Evolutionary conservation across 2,113 vertebrate genomes (phyloP), one percentile per base, ranked within the genome.

Genomic region (Solea senegalensis): DNA sequence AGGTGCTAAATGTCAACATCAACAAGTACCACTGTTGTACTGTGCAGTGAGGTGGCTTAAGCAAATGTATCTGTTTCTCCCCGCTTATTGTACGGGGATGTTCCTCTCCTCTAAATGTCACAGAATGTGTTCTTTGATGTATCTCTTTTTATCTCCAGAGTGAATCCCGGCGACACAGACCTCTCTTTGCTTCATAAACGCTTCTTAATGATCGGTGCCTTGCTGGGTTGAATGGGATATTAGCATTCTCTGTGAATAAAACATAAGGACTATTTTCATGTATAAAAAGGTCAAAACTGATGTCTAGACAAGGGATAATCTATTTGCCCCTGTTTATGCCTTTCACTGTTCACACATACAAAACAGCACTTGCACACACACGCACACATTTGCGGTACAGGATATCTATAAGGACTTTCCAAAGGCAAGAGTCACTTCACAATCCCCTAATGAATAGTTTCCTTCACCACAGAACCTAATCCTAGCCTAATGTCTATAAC

Each of bases 261-360:
- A 84, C 78, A 81, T 83, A 13, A 0, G 55, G 46, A 21, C 59
- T 50, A 41, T 75, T 75, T 87, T 67, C 71, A 74, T n/a, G 62
- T 79, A 34, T 67, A 28, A 71, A 81, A 82, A 88, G 81, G 86
- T 90, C 80, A 85, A 74, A 82, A 77, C 69, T 69, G 68, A 64
- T 53, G 72, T 79, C 70, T 62, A 76, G 65, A 78, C 76, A 46
- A 56, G 67, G 21, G 3, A 7, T 43, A 56, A 70, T 76, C 60
- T 56, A 54, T 65, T 61, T 76, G 59, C 8, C 11, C 0, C 4
- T 34, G 16, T 45, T 8, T 13, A 43, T 27, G 49, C 7, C 50
- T 41, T 11, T 12, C 4, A 21, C 28, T 11, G 3, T 5, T 0
- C 7, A 16, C 16, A 39, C 40, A 57, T 48, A 64, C n/a, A 54